phyloP scores from a whole-genome alignment of 2,797 vertebrate species.

The Microctenopoma stevenorrisi region DNA sequence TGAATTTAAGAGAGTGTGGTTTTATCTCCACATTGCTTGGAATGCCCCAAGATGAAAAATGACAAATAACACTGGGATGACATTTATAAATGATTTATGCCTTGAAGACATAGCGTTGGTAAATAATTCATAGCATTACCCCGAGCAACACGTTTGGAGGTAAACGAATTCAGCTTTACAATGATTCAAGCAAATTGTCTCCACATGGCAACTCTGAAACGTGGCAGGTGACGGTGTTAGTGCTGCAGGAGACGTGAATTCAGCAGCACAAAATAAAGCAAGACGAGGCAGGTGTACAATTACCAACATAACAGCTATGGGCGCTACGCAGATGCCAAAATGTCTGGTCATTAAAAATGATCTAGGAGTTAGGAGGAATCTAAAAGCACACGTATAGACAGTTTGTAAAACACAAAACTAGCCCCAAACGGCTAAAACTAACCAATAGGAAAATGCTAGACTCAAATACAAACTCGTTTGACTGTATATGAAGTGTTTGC shows the following conservation, averaged over 20 bases:
- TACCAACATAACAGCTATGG: background rate
- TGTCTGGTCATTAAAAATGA: too few relatives aligned
- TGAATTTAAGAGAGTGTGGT: background rate
- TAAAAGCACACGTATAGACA: background rate
- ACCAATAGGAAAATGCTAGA: background rate
- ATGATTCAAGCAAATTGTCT: constrained; percentile 16
- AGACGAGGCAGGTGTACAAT: background rate
- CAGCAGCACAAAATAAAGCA: background rate
- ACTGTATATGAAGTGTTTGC: constrained; percentile 8
- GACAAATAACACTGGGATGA: constrained; percentile 40
- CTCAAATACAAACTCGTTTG: background rate
- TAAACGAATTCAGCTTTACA: constrained; percentile 38
- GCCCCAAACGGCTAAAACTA: background rate
- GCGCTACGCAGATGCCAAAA: background rate
- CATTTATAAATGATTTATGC: constrained; percentile 60
- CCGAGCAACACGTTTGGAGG: constrained; percentile 21
- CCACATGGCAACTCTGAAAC: background rate
- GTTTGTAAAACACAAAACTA: background rate
- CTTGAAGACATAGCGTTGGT: constrained; percentile 38
- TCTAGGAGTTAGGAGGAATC: too few relatives aligned
- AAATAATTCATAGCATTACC: constrained; percentile 58
- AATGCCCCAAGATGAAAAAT: constrained; percentile 44
- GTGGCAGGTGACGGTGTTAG: constrained; percentile 24
- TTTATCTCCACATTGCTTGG: constrained; percentile 15
- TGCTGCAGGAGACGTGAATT: background rate